Base-by-base conservation (phyloP, 2,113 vertebrate species). In the Pangasianodon hypophthalmus region DNA sequence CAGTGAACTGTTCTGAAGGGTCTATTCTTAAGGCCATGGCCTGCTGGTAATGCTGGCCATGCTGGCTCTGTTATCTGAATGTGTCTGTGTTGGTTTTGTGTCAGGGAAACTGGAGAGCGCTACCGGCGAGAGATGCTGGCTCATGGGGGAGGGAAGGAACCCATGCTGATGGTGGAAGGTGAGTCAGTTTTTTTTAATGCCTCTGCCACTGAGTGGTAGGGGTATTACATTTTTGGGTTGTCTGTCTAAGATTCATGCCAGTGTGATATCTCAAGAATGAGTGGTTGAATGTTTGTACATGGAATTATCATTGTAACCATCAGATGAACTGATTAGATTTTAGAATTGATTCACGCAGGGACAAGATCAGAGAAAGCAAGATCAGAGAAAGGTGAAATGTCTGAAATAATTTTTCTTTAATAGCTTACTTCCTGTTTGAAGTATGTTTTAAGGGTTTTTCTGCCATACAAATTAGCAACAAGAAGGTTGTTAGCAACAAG, bases 141-240 rank as follows among this genome's bases (percentile, higher is more conserved):
- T 3, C 97, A 99, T 0, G 98, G 98, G 0, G 98, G 98, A 90
- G 97, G 97, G 89, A 98, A 96, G 93, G 98, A 99, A 92, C 98
- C 98, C 85, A 96, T 97, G 93, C 95, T 97, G 86, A 98, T 99
- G 98, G 97, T 99, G 85, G 95, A 99, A 98, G 98, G 98, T 99
- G 97, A 95, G 89, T 52, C 48, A 52, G 5, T 29, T 4, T 44
- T 64, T 41, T 58, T 50, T 32, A 37, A 37, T 82, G 50, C 7
- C 54, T 19, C 32, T 64, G 44, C 44, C 32, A 18, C 11, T 77
- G 13, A 79, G 18, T 54, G 7, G 13, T 80, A 13, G 29, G n/a
- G 77, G 26, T 18, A 52, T 52, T 26, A 48, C 1, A 7, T 50
- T 80, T 29, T 14, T 80, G 24, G 46, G 13, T 29, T 16, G 26